phyloP scores from a whole-genome alignment of 1,140 invertebrate species.

The Bombus haemorrhoidalis region DNA sequence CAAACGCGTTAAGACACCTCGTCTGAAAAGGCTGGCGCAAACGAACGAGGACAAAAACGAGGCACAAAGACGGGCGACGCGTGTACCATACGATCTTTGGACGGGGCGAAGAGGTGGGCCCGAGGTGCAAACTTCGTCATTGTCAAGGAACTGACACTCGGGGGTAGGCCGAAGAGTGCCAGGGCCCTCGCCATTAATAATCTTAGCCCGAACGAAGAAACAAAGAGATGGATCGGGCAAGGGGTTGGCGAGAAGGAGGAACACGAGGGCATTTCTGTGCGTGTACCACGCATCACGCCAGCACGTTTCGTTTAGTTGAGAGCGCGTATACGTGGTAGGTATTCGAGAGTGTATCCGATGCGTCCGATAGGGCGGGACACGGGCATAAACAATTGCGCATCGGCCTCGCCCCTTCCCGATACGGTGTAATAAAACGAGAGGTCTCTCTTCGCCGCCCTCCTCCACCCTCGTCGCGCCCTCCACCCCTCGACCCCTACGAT shows the following conservation, averaged over 20 bases:
- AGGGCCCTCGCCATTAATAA: conserved; percentile 71
- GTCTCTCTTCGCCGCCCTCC: conserved; percentile 54
- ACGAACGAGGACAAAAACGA: background rate
- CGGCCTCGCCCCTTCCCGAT: conserved; percentile 80
- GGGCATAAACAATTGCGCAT: conserved; percentile 81
- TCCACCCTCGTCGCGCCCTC: conserved; percentile 16
- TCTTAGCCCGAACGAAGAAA: conserved; percentile 70
- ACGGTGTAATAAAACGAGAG: conserved; percentile 77
- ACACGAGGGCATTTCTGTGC: conserved; percentile 41
- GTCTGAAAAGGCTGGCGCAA: too few relatives aligned
- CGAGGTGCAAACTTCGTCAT: conserved; percentile 69
- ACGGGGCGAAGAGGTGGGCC: conserved; percentile 33
- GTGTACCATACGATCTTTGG: background rate
- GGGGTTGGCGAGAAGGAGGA: conserved; percentile 20
- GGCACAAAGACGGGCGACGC: conserved; percentile 22
- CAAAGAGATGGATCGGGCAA: conserved; percentile 51
- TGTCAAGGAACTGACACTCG: conserved; percentile 68
- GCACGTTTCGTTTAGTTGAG: conserved; percentile 32
- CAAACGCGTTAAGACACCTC: background rate
- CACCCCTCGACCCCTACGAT: conserved; percentile 39
- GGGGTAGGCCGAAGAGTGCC: conserved; percentile 41
- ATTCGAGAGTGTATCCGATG: conserved; percentile 76
- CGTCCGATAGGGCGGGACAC: conserved; percentile 80
- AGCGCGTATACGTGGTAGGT: conserved; percentile 67
- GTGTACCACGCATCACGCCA: conserved; percentile 44